Conservation (phyloP, 2,797 vertebrate genomes). For the Antennarius maculatus region DNA sequence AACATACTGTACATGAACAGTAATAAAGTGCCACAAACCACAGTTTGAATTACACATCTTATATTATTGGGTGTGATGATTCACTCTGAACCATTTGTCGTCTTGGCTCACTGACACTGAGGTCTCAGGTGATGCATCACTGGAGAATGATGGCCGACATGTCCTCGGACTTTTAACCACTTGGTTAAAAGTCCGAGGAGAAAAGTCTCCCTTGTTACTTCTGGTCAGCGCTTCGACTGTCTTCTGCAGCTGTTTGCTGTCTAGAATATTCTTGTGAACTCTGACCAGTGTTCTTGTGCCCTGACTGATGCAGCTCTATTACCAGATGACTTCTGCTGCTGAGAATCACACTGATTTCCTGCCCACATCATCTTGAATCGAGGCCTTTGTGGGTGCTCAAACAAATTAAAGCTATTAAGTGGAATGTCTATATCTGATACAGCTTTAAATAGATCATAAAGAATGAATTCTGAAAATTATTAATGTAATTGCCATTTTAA, state of each 20-base stretch:
- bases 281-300: conserved; percentile 43
- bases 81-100: conserved; percentile 12
- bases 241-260: conserved; percentile 64
- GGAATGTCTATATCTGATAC: background rate
- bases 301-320: conserved; percentile 36
- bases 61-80: conserved; percentile 4
- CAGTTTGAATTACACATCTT: conserved; percentile 16
- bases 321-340: conserved; percentile 34
- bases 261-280: conserved; percentile 63
- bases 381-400: conserved; percentile 27
- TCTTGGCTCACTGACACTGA: conserved; percentile 6
- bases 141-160: conserved; percentile 21
- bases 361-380: conserved; percentile 40
- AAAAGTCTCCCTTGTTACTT: conserved; percentile 33
- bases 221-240: conserved; percentile 43
- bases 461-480: background rate
- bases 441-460: background rate
- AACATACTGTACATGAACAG: background rate
- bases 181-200: conserved; percentile 38
- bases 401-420: background rate
- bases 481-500: conserved; percentile 1
- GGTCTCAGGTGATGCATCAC: conserved; percentile 13
- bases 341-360: conserved; percentile 20
- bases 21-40: background rate
- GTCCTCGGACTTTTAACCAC: background rate